Base-by-base conservation (phyloP, 2,113 vertebrate species). In the Chaenocephalus aceratus region DNA sequence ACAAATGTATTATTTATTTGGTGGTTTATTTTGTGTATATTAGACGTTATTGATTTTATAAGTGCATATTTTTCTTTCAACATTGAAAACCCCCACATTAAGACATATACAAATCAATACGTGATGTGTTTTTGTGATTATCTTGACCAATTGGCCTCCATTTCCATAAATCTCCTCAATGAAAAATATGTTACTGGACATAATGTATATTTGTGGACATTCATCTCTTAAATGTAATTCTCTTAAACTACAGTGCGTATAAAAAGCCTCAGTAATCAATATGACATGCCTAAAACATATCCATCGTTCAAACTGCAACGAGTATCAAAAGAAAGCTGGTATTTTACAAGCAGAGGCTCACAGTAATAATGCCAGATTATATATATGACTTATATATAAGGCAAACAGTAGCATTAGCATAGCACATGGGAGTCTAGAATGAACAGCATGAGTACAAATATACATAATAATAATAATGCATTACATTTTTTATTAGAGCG, bases 181-280 rank as follows among this genome's bases (percentile, higher is more conserved):
- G 36, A 41, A 41, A 41, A 41, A 41, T 41, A 41, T 6, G 36
- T 41, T 41, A 41, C 36, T 45, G 11, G 44, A 46, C 13, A 4
- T 53, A 67, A 54, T 14, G 14, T 26, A 51, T 4, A 36, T 44
- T 70, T 78, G 36, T 45, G 36, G 3, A 0, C 15, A 62, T 86
- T 63, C 63, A 68, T 80, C 81, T 76, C 49, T 34, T 21, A 14
- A 75, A 65, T 51, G 78, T 51, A 67, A 58, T 44, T 46, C 61
- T 72, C 67, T 77, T 73, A 75, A 83, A 77, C 69, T 72, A 53
- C 74, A 69, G 61, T 18, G 48, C 73, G 71, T 48, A 80, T 68
- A 80, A 72, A 36, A 71, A 61, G 23, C 54, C 58, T n/a, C 61
- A 49, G 59, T 71, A 81, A 85, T 90, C 87, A 80, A 89, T 88